A percentile compares a stretch with the other conserved stretches of the same genome.
phyloP scores from a whole-genome alignment of 2,797 vertebrate species.

The Chromobotia macracanthus region DNA sequence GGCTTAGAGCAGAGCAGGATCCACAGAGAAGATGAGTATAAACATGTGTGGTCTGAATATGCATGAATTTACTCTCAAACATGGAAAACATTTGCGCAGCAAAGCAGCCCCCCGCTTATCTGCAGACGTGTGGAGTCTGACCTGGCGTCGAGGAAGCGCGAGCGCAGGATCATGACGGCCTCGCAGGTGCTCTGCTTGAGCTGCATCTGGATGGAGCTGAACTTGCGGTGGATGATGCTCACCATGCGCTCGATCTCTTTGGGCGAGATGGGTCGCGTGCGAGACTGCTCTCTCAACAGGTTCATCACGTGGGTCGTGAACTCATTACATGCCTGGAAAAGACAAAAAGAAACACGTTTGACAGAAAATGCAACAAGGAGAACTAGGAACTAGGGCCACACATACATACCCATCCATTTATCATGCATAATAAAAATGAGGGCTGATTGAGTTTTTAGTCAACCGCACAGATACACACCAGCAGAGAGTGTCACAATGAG shows the following conservation, averaged over 20 bases:
- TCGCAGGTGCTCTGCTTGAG: conserved; percentile 97
- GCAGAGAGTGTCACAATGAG: too few relatives aligned
- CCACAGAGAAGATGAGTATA: conserved; percentile 11
- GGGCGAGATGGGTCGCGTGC: conserved; percentile 95
- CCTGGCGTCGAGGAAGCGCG: conserved; percentile 88
- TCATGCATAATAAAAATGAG: too few relatives aligned
- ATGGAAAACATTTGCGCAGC: background rate
- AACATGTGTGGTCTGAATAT: conserved; percentile 23
- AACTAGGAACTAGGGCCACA: too few relatives aligned
- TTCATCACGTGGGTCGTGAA: conserved; percentile 93
- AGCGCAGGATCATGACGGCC: conserved; percentile 96
- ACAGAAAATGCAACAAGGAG: too few relatives aligned
- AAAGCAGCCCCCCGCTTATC: conserved; percentile 75
- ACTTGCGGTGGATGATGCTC: conserved; percentile 97
- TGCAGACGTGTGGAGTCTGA: conserved; percentile 72
- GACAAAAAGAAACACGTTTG: too few relatives aligned
- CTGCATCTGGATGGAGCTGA: conserved; percentile 99
- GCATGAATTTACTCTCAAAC: conserved; percentile 7
- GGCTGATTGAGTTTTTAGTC: too few relatives aligned
- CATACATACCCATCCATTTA: too few relatives aligned
- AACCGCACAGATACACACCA: too few relatives aligned
- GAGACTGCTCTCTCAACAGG: conserved; percentile 89
- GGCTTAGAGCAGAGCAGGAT: conserved; percentile 10
- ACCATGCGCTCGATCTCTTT: conserved; percentile 99
- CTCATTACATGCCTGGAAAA: conserved; percentile 92